phyloP scores from a whole-genome alignment of 1,140 invertebrate species.

The Chironomus striatipennis region DNA sequence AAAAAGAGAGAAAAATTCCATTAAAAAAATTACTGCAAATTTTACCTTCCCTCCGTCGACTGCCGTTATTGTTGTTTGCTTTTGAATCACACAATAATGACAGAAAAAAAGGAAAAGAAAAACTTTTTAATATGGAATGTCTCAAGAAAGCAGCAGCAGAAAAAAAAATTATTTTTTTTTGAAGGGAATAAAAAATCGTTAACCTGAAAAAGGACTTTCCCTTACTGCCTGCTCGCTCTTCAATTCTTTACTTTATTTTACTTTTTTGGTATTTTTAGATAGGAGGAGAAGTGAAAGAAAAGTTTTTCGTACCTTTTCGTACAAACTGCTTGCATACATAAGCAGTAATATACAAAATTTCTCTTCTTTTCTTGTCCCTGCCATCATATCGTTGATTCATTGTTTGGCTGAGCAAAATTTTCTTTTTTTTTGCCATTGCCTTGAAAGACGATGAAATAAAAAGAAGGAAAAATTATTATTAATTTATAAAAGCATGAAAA shows the following conservation, averaged over 20 bases:
- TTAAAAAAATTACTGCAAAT: conserved; percentile 23
- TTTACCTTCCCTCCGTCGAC: neutral
- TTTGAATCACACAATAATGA: neutral
- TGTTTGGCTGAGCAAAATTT: neutral
- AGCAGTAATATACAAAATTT: too few relatives aligned
- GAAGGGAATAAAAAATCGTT: neutral
- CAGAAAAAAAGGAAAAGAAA: neutral
- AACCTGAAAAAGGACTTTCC: neutral
- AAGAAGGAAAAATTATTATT: neutral
- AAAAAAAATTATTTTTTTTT: too few relatives aligned
- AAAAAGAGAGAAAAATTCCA: neutral
- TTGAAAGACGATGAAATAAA: neutral
- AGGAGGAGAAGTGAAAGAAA: neutral
- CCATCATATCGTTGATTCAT: neutral
- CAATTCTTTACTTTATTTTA: too few relatives aligned
- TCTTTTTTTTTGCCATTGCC: neutral
- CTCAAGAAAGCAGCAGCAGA: too few relatives aligned
- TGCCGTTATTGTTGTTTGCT: conserved; percentile 11
- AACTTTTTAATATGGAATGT: conserved; percentile 22
- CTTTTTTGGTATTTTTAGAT: too few relatives aligned
- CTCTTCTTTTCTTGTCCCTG: neutral
- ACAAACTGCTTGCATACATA: neutral
- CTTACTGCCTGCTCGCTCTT: neutral
- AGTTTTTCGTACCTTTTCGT: conserved; percentile 12
- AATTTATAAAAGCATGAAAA: neutral